Percentiles rank a stretch among this genome's conserved stretches.
Conservation (phyloP, 2,113 vertebrate species). For the Callithrix jacchus region DNA sequence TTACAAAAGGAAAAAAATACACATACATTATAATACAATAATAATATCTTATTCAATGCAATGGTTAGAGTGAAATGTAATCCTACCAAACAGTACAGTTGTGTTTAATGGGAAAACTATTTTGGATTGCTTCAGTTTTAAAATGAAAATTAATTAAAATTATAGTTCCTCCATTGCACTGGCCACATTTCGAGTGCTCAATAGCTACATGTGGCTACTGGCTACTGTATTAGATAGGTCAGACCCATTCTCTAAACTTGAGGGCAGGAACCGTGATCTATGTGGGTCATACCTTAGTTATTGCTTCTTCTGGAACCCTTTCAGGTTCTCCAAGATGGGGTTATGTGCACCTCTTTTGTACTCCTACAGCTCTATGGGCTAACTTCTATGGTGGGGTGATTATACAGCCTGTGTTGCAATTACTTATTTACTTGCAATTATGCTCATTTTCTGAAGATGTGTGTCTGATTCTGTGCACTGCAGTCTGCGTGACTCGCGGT, state of each 20-base stretch:
- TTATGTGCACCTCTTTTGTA: accelerated
- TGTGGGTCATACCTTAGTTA: not conserved
- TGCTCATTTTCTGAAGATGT: not conserved
- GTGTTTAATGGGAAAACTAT: not conserved
- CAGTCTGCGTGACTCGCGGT: not conserved
- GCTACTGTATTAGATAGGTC: not conserved
- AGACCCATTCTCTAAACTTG: not conserved
- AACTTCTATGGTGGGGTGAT: too few relatives aligned
- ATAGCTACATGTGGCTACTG: not conserved
- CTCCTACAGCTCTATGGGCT: not conserved
- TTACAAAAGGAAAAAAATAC: constrained; percentile 2
- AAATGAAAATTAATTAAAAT: constrained; percentile 14
- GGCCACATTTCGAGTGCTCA: not conserved
- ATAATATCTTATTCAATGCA: not conserved
- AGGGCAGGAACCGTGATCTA: not conserved
- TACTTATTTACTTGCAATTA: not conserved
- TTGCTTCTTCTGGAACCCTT: not conserved
- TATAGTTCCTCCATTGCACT: not conserved
- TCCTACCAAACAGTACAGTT: not conserved
- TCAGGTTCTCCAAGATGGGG: too few relatives aligned
- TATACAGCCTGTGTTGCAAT: not conserved
- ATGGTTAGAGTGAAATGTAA: not conserved
- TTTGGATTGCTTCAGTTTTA: not conserved
- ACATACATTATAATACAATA: not conserved
- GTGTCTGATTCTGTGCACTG: not conserved